These are phyloP conservation scores for Endotricha flammealis DNA, from an alignment of 2,888 invertebrate genomes.

Conservation along the genomic window DNA sequence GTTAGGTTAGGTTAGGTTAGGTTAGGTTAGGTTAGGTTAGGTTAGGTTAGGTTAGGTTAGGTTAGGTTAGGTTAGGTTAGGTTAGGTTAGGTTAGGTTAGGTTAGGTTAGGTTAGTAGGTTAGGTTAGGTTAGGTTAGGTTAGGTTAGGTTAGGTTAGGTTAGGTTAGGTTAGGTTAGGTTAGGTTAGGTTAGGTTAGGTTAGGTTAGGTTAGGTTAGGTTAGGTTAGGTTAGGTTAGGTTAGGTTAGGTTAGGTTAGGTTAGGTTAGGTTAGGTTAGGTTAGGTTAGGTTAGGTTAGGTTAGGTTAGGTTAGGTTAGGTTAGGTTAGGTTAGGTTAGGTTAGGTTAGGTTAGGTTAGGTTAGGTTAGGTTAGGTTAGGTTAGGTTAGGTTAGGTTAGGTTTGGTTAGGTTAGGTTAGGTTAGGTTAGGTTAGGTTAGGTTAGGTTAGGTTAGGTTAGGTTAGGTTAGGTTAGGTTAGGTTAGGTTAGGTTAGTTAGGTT, in stretches of 20 bases:
- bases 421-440: background rate
- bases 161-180: conserved; percentile 20
- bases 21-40: conserved; percentile 1
- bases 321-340: too few relatives aligned
- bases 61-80: conserved; percentile 1
- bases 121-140: conserved; percentile 1
- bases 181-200: conserved; percentile 23
- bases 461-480: background rate
- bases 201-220: conserved; percentile 21
- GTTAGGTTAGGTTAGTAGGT: too few relatives aligned
- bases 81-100: conserved; percentile 1
- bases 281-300: conserved; percentile 22
- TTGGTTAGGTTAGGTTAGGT: conserved; percentile 1
- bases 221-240: too few relatives aligned
- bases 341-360: too few relatives aligned
- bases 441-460: background rate
- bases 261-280: conserved; percentile 25
- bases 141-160: too few relatives aligned
- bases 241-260: conserved; percentile 26
- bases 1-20: background rate
- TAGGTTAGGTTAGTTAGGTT: conserved; percentile 1
- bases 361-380: too few relatives aligned
- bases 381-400: too few relatives aligned
- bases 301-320: conserved; percentile 22
- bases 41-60: conserved; percentile 1